A percentile compares a stretch with the other conserved stretches of the same genome.
phyloP scores from a whole-genome alignment of 2,888 invertebrate species.

The Thymelicus lineola region DNA sequence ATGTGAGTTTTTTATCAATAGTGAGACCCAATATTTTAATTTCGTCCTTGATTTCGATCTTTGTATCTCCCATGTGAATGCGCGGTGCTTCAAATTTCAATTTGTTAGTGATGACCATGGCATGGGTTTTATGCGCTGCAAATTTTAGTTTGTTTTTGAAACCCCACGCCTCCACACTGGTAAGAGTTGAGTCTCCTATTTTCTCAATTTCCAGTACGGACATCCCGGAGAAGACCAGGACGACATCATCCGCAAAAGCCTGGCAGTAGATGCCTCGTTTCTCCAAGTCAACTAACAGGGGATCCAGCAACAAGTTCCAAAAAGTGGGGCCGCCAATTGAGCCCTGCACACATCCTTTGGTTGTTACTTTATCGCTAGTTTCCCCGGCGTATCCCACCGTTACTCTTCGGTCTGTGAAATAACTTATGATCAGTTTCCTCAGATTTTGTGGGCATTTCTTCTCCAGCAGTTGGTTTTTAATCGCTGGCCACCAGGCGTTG shows the following conservation, averaged over 20 bases:
- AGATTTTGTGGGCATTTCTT: background rate
- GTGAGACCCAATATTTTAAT: too few species aligned
- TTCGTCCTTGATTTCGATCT: too few species aligned
- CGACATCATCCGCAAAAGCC: background rate
- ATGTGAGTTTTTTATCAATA: too few species aligned
- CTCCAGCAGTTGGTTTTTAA: background rate
- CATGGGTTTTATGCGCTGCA: constrained; percentile 9
- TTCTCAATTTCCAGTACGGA: too few species aligned
- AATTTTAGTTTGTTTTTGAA: constrained; percentile 2
- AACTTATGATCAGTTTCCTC: background rate
- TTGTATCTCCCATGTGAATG: too few species aligned
- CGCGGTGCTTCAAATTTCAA: too few species aligned
- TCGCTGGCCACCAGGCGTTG: constrained; percentile 23
- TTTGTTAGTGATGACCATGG: too few species aligned
- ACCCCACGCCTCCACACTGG: constrained; percentile 3
- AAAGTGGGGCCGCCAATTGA: background rate
- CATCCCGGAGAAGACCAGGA: constrained; percentile 1
- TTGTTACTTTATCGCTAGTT: too few species aligned
- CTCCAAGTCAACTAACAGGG: background rate
- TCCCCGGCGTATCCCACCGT: too few species aligned
- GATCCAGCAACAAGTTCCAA: constrained; percentile 16
- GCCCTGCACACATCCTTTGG: too few species aligned
- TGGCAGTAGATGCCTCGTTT: background rate
- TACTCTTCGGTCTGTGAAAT: too few species aligned
- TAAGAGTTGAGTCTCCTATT: background rate